Evolutionary conservation across 2,888 invertebrate genomes (phyloP), one percentile per base, ranked within the genome.

Genomic region (Pseudococcus jackbeardsleyi): DNA sequence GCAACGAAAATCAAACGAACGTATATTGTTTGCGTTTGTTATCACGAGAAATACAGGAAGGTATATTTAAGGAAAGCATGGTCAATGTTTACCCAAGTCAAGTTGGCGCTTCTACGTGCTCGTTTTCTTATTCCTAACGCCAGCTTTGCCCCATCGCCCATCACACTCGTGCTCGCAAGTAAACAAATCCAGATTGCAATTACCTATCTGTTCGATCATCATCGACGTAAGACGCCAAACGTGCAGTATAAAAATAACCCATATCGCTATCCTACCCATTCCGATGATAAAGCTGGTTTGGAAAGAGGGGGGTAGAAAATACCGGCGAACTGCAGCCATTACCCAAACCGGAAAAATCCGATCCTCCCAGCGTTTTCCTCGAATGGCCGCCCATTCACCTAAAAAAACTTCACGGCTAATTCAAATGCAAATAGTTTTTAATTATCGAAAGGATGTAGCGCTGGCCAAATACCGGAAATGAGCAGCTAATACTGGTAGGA

Each of bases 361-460:
- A 72, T 72, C 72, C 79, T 82, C 46, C 79, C 19, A 77, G 77
- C 39, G 79, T 82, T 82, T 82, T 46, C 22, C 79, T 82, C 79
- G 46, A 82, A 82, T 82, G 79, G 46, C 79, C 79, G 79, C 79
- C 79, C 42, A 72, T 72, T 82, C 46, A 46, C 46, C 46, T 42
- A 64, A 46, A n/a, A 42, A 42, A 82, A 46, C 46, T 82, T 82
- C 79, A 82, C 79, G 79, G 79, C 79, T 82, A 82, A 59, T 42
- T 59, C 54, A 85, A 85, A 85, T 39, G 85, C 88, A 79, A 77
- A 87, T 82, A 88, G 79, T 88, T 88, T 82, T 79, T 88, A 88
- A 88, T 88, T 88, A 88, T 82, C 50, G 33, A 50, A 79, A 79
- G 88, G 88, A 88, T 88, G 79, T 88, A 88, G 54, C 59, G 64